Evolutionary conservation across 2,797 vertebrate species (phyloP).

Genomic region (Bucorvus abyssinicus): DNA sequence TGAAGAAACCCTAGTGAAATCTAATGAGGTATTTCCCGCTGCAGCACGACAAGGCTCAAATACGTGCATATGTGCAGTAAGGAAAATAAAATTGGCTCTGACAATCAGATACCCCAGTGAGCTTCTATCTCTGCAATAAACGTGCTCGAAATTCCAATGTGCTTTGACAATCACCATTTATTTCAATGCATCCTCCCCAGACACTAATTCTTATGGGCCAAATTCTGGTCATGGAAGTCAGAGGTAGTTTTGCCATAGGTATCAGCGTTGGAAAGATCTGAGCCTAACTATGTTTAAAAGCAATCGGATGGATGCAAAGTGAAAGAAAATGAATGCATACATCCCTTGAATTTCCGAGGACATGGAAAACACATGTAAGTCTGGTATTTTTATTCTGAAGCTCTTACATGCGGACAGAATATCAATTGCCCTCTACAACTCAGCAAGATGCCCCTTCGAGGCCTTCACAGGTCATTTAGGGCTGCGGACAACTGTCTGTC

Average conservation of each 20-base stretch:
- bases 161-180: constrained; percentile 57
- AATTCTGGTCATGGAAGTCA: constrained; percentile 5
- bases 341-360: not conserved
- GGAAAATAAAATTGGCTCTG: constrained; percentile 57
- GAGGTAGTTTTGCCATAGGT: constrained; percentile 18
- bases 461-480: not conserved
- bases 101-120: constrained; percentile 32
- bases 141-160: constrained; percentile 61
- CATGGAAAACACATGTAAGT: not conserved
- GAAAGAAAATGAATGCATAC: not conserved
- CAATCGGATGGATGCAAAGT: constrained; percentile 19
- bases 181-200: constrained; percentile 54
- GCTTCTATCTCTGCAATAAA: constrained; percentile 56
- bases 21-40: constrained; percentile 56
- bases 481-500: not conserved
- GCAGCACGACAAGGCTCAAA: constrained; percentile 37
- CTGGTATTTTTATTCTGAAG: constrained; percentile 27
- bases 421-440: not conserved
- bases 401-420: not conserved
- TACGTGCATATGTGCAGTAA: constrained; percentile 12
- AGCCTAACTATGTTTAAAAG: constrained; percentile 3
- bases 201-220: not conserved
- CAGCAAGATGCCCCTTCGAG: not conserved
- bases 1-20: constrained; percentile 24
- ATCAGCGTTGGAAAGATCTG: constrained; percentile 27